A percentile compares a stretch with the other conserved stretches of the same genome.
Conservation (phyloP, 2,797 vertebrate genomes). For the Argyrosomus regius region DNA sequence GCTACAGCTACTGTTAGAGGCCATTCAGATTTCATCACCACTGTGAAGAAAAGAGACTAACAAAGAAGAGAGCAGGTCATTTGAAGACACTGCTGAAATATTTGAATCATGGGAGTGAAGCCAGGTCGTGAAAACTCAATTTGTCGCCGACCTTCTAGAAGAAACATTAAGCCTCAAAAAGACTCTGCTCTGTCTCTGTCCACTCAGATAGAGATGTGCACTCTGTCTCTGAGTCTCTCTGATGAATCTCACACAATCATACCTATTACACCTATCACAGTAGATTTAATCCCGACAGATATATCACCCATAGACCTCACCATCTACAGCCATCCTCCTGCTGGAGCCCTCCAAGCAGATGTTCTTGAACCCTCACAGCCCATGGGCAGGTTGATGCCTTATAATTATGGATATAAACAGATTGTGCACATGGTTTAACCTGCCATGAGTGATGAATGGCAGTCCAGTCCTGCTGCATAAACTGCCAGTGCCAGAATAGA, state of each 20-base stretch:
- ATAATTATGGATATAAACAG: slow-evolving; percentile 85
- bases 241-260: slow-evolving; percentile 48
- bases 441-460: slow-evolving; percentile 81
- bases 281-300: slow-evolving; percentile 54
- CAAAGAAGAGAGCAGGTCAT: not conserved
- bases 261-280: slow-evolving; percentile 52
- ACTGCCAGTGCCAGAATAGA: slow-evolving; percentile 64
- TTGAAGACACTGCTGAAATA: not conserved
- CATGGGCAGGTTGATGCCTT: slow-evolving; percentile 61
- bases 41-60: not conserved
- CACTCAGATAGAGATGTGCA: slow-evolving; percentile 14
- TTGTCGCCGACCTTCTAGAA: slow-evolving; percentile 27
- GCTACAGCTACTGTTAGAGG: not conserved
- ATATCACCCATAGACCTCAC: slow-evolving; percentile 50
- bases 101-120: slow-evolving; percentile 22
- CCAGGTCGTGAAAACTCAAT: slow-evolving; percentile 28
- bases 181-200: slow-evolving; percentile 5
- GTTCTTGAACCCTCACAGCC: slow-evolving; percentile 65
- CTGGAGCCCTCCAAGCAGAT: slow-evolving; percentile 70
- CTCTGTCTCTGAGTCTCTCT: slow-evolving; percentile 6
- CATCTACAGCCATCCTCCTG: slow-evolving; percentile 33
- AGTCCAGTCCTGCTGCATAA: slow-evolving; percentile 60
- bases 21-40: not conserved
- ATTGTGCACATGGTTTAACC: slow-evolving; percentile 80
- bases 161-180: slow-evolving; percentile 17